Base-by-base conservation (phyloP, 2,888 invertebrate genomes). In the Polydrusus pterygomalis region DNA sequence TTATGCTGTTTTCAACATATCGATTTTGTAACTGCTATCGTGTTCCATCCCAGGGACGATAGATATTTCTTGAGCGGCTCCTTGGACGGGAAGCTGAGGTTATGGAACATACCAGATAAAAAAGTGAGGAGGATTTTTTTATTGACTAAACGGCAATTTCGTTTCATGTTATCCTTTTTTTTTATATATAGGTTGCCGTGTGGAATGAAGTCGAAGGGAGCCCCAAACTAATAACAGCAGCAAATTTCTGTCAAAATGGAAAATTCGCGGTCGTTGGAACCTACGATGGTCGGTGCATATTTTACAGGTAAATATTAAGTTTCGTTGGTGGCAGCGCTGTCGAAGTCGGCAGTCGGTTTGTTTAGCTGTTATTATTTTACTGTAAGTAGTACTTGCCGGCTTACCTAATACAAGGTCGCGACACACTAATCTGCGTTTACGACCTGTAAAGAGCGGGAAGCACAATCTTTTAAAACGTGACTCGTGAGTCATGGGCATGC, bases 21-120 rank as follows among this genome's bases (percentile, higher is more conserved):
- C 79, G 99, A 99, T 89, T 99, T 99, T 87, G 99, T 99, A 69
- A 99, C 99, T 0, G 98, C 99, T 0, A 98, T 99, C 82, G 98
- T 97, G 69, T 99, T 99, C 87, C 98, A 99, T 89, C 99, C 99
- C 0, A 90, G 95, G 70, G 96, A 96, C 83, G 96, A 96, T 86
- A 88, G 95, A 30, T 93, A 98, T 87, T 99, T 99, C 88, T 89
- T 99, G 43, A 98, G 98, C 75, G 99, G 99, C 15, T 98, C 98
- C 18, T 89, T 99, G 60, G 99, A 99, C 87, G 99, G 99, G 1
- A 99, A 99, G 88, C 89, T 99, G 64, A 90, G 99, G n/a, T 89
- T 99, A 8, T 99, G 99, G 99, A 98, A 99, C 88, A 99, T 99
- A 85, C 98, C 99, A 0, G 99, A 99, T 86, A 99, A 99, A 87